Evolutionary conservation across 64 coral and sea anemone genomes (phyloP).

Genomic region (Cladopsammia gracilis): DNA sequence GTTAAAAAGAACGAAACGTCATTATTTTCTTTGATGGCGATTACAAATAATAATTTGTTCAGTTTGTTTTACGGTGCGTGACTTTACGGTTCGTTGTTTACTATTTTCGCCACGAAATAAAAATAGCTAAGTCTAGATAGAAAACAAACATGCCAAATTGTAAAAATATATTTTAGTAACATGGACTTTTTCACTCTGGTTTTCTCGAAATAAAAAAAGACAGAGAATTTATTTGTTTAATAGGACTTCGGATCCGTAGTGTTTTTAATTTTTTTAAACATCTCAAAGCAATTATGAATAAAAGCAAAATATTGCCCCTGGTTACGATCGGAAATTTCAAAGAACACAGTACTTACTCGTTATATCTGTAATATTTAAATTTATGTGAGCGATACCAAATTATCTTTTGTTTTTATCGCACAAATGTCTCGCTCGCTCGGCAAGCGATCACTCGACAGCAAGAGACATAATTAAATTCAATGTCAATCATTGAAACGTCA

Average conservation of each 20-base stretch:
- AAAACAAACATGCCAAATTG: conserved; percentile 35
- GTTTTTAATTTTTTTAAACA: neutral
- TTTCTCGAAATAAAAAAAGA: no score
- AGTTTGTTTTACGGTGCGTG: conserved; percentile 11
- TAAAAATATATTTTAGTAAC: neutral
- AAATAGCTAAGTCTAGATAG: conserved; percentile 31
- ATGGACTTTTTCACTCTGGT: no score
- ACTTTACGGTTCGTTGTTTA: conserved; percentile 34
- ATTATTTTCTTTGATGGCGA: conserved; percentile 12
- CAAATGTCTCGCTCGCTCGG: neutral
- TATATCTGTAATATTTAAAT: conserved; percentile 33
- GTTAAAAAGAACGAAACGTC: conserved; percentile 23
- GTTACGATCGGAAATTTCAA: conserved; percentile 10
- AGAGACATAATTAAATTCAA: neutral
- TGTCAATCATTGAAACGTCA: conserved; percentile 30
- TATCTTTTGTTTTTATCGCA: conserved; percentile 22
- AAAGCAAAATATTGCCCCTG: neutral
- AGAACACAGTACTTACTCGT: neutral
- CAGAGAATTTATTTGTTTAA: no score
- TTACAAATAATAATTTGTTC: neutral
- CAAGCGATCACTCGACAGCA: neutral
- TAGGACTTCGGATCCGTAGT: no score
- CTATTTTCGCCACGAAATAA: conserved; percentile 8
- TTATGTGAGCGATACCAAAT: conserved; percentile 2
- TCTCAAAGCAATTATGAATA: neutral